Conservation (phyloP, 2,888 invertebrate species). For the Drosophila colorata region DNA sequence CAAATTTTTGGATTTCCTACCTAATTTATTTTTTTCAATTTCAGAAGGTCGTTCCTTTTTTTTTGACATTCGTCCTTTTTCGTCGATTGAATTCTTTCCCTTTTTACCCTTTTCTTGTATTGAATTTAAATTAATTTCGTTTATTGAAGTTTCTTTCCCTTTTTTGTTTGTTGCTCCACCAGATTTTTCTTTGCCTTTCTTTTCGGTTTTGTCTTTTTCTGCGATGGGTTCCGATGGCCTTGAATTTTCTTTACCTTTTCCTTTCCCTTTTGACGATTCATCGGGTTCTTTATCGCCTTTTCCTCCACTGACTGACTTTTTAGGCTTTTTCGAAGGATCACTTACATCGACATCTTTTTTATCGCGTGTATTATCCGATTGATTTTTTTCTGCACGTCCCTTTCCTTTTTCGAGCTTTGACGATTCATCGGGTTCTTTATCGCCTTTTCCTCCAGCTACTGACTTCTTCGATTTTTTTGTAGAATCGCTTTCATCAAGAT, state of each 20-base stretch:
- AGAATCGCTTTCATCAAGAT: background rate
- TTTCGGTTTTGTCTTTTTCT: constrained; percentile 15
- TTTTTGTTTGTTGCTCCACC: background rate
- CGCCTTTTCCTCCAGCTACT: constrained; percentile 1
- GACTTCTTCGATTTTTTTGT: background rate
- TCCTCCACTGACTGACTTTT: background rate
- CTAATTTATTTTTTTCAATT: background rate
- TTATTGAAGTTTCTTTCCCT: background rate
- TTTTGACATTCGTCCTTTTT: background rate
- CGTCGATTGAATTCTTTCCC: background rate
- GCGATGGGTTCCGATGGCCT: background rate
- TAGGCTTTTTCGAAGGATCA: background rate
- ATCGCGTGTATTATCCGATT: background rate
- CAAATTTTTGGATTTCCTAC: background rate
- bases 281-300: background rate
- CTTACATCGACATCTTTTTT: background rate
- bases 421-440: background rate
- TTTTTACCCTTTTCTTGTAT: constrained; percentile 1
- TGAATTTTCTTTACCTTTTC: background rate
- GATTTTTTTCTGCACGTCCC: background rate
- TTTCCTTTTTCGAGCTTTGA: constrained; percentile 7
- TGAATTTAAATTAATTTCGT: background rate
- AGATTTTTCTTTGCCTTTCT: constrained; percentile 4
- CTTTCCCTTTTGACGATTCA: constrained; percentile 4
- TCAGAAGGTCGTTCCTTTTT: background rate